Evolutionary conservation across 2,113 vertebrate genomes (phyloP).

Genomic region (Mugil cephalus): DNA sequence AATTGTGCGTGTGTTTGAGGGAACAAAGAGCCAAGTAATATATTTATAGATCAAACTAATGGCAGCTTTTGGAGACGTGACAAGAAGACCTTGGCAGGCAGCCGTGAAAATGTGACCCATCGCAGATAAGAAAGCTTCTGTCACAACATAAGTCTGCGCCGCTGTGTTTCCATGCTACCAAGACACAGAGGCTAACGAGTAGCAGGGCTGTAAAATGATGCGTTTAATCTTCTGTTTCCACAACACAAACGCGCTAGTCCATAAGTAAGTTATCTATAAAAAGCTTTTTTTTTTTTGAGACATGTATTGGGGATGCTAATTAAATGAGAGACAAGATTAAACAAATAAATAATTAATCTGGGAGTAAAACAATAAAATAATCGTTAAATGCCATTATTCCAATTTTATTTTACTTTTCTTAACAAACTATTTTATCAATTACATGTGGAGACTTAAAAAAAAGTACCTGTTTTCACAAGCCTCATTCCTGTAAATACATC

Average conservation of each 20-base stretch:
- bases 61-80: constrained; percentile 47
- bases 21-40: constrained; percentile 50
- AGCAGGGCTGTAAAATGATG: constrained; percentile 12
- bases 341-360: background rate
- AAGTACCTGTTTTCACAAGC: no score
- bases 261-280: constrained; percentile 11
- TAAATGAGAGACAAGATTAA: constrained; percentile 2
- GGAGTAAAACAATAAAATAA: no score
- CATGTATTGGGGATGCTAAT: background rate
- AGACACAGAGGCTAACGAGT: constrained; percentile 30
- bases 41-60: constrained; percentile 76
- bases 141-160: constrained; percentile 34
- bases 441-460: no score
- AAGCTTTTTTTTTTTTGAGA: background rate
- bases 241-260: constrained; percentile 7
- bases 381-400: no score
- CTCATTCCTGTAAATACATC: no score
- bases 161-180: constrained; percentile 20
- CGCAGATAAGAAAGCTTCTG: constrained; percentile 50
- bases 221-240: constrained; percentile 26
- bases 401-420: no score
- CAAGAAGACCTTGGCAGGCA: constrained; percentile 62
- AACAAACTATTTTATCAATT: no score
- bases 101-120: constrained; percentile 61
- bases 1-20: constrained; percentile 16